phyloP scores from a whole-genome alignment of 2,888 invertebrate species.

The Lepidocyrtinus sp. region DNA sequence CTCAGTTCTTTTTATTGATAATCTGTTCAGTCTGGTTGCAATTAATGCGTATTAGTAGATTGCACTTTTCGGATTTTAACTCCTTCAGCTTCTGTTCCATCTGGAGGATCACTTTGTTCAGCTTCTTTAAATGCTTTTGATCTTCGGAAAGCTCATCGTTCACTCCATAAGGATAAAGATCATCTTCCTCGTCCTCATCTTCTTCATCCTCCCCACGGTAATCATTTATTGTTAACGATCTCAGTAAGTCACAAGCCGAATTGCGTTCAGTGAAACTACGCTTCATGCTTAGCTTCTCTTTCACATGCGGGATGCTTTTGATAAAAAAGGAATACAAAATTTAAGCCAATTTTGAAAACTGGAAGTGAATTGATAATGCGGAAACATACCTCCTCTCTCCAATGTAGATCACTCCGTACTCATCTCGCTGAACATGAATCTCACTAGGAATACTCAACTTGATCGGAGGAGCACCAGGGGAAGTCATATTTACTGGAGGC shows the following conservation, averaged over 20 bases:
- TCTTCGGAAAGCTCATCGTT: conserved; percentile 19
- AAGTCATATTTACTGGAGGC: conserved; percentile 84
- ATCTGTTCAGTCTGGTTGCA: conserved; percentile 57
- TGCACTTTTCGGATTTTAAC: conserved; percentile 56
- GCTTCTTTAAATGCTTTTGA: conserved; percentile 35
- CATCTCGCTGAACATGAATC: conserved; percentile 80
- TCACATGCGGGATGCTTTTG: conserved; percentile 26
- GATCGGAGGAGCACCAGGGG: conserved; percentile 86
- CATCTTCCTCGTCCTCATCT: conserved; percentile 33
- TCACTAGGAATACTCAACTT: conserved; percentile 80
- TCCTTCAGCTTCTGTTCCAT: conserved; percentile 53
- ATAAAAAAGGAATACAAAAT: no score
- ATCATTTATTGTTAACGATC: conserved; percentile 40
- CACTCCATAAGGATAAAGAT: not conserved
- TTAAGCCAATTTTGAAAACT: no score
- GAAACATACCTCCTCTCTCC: conserved; percentile 72
- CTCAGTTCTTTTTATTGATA: conserved; percentile 59
- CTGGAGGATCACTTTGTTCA: conserved; percentile 50
- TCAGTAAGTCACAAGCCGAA: conserved; percentile 36
- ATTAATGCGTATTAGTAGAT: conserved; percentile 53
- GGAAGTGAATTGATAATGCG: not conserved
- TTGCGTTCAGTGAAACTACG: not conserved
- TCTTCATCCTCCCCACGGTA: conserved; percentile 44
- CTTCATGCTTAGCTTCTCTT: conserved; percentile 16
- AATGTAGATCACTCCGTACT: conserved; percentile 82